Base-by-base conservation (phyloP, 35 echinoderm and acorn worm genomes). In the Diadema setosum region DNA sequence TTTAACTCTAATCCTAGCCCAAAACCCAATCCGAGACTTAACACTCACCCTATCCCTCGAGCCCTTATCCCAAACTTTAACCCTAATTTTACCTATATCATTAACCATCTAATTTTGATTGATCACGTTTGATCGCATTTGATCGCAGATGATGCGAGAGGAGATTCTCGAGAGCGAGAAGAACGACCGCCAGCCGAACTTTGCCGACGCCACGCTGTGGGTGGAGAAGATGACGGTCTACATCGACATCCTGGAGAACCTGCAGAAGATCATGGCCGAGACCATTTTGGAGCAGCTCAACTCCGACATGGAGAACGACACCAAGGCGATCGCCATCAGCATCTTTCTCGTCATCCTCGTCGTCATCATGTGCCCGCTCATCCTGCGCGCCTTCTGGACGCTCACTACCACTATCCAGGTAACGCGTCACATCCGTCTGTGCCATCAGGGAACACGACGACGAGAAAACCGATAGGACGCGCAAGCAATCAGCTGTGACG, bases 221-320 rank as follows among this genome's bases (percentile, higher is more conserved):
- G 89, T 94, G 39, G 92, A 94, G 65, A 85, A 67, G 32, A 94
- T 94, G 92, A 94, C 87, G 3, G 87, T 86, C 32, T 94, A 94
- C 39, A 86, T 94, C 39, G 69, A 90, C 57, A 85, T 94, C 42
- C 57, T 94, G 11, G 92, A 89, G 35, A 85, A 90, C 82, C 67
- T 94, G 8, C 92, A 90, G 52, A 89, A 94, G 43, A 90, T 83
- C 39, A 90, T 90, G 88, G 88, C 88, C 17, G 61, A 89, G 2
- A 61, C 89, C 30, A 94, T 90, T 52, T 57, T 90, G 4, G 30
- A 84, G 11, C 65, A 70, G 7, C 82, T 94, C 2, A 83, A 86
- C 14, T 45, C 84, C 15, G 92, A 94, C 45, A 30, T 93, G 59
- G 74, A 93, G 40, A 56, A 80, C 21, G 91, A 93, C 46, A 87